Base-by-base conservation (phyloP, 2,888 invertebrate species). In the Sesamia inferens region DNA sequence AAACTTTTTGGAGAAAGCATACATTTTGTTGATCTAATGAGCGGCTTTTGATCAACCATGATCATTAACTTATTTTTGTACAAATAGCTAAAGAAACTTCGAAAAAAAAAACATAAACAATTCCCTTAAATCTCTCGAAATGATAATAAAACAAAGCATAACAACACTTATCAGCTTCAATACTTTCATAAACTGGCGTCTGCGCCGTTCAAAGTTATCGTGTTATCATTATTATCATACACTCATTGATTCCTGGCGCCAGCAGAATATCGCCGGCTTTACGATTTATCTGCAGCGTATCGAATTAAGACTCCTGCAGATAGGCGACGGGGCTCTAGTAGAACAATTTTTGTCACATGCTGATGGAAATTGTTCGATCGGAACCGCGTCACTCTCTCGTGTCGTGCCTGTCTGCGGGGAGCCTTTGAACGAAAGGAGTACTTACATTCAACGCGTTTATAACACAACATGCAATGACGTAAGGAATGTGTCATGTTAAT, bases 231-330 rank as follows among this genome's bases (percentile, higher is more conserved):
- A 78, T 76, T 89, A 90, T 88, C 85, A 78, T 68, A 81, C 77
- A 84, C 79, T 88, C 88, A 88, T 87, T 88, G 84, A 89, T 87
- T 87, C 82, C 80, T 88, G 90, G 90, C 90, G 90, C 90, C 90
- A 81, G 48, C 71, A 55, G 61, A 74, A 57, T 87, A 86, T 88
- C 86, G 61, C 64, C 61, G 75, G 68, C 61, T 81, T 79, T 72
- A 84, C 71, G 75, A 74, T 71, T 73, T 69, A 83, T 82, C 79
- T 72, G 67, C 68, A 82, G 59, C 68, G 65, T 55, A 64, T 69
- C 63, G 51, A 72, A 68, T 82, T 58, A 51, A 51, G 51, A 10
- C 19, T 51, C 51, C 51, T 8, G 8, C 51, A 51, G 4, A n/a
- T 10, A 19, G 51, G 3, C 8, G 51, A n/a, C 51, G 8, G 10